Evolutionary conservation across 2,113 vertebrate species (phyloP).

Genomic region (Tychaedon coryphoeus): DNA sequence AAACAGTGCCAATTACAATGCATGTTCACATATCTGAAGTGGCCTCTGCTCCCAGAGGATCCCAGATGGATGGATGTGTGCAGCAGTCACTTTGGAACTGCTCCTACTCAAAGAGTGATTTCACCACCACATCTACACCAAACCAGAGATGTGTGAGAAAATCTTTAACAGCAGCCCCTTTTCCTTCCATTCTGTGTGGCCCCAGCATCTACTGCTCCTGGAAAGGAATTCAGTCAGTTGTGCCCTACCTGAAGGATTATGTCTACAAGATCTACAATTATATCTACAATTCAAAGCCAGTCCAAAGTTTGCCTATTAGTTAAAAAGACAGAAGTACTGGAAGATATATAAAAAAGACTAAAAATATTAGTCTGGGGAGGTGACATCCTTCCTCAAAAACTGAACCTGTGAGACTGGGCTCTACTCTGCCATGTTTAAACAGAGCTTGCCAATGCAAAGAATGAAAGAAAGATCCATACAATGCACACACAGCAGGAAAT

Average conservation of each 20-base stretch:
- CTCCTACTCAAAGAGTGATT: accelerated
- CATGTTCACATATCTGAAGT: accelerated
- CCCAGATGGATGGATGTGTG: accelerated
- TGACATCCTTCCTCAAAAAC: not conserved
- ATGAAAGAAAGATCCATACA: not conserved
- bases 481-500: not conserved
- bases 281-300: not conserved
- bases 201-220: not conserved
- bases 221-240: not conserved
- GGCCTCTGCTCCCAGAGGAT: not conserved
- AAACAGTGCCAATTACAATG: accelerated
- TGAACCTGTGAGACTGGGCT: not conserved
- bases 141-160: not conserved
- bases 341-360: not conserved
- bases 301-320: not conserved
- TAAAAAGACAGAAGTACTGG: not conserved
- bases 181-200: not conserved
- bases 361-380: not conserved
- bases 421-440: not conserved
- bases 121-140: not conserved
- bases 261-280: not conserved
- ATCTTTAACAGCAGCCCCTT: not conserved
- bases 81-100: not conserved
- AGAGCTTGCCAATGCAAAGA: not conserved
- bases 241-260: not conserved